phyloP scores from a whole-genome alignment of 1,140 invertebrate genomes.

The Harpegnathos saltator region DNA sequence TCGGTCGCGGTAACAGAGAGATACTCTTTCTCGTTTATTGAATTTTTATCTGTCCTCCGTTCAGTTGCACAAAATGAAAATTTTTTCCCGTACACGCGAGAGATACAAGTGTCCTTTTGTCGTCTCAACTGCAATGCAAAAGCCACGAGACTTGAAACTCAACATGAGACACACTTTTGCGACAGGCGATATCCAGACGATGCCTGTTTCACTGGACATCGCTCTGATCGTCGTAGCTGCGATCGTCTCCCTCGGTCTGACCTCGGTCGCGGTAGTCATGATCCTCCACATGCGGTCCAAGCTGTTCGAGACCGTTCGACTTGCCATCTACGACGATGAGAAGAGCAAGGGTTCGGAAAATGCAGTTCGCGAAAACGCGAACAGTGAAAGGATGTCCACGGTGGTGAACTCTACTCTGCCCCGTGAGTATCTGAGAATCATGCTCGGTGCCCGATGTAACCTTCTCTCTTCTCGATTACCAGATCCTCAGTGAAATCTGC shows the following conservation, averaged over 20 bases:
- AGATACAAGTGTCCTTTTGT: too few relatives aligned
- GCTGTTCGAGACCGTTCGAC: constrained; percentile 80
- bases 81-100: too few relatives aligned
- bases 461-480: neutral
- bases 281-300: constrained; percentile 82
- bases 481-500: constrained; percentile 41
- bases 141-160: too few relatives aligned
- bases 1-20: too few relatives aligned
- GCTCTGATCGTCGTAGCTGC: constrained; percentile 81
- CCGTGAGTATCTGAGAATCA: constrained; percentile 61
- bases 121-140: too few relatives aligned
- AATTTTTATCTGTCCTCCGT: too few relatives aligned
- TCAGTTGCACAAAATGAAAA: too few relatives aligned
- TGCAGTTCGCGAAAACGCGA: constrained; percentile 56
- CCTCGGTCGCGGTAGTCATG: constrained; percentile 79
- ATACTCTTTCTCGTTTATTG: too few relatives aligned
- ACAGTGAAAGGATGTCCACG: constrained; percentile 48
- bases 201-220: constrained; percentile 79
- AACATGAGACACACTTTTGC: neutral
- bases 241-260: constrained; percentile 82
- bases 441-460: constrained; percentile 4
- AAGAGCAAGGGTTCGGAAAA: constrained; percentile 67
- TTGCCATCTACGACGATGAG: constrained; percentile 80
- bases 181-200: constrained; percentile 67
- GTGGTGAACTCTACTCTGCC: constrained; percentile 59